Evolutionary conservation across 2,113 vertebrate genomes (phyloP).

Genomic region (Salvelinus namaycush): DNA sequence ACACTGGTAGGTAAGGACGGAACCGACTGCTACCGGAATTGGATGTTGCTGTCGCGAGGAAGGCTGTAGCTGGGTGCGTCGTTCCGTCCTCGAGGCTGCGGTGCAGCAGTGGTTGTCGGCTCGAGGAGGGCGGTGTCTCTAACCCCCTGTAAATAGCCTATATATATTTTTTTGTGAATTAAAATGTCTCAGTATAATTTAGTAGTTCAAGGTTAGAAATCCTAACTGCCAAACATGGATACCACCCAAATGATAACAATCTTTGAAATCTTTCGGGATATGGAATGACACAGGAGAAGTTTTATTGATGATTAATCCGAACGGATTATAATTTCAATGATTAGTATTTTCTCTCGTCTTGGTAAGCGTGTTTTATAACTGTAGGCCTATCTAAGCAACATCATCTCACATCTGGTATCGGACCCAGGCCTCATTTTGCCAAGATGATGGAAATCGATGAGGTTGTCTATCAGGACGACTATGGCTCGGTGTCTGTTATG

Average conservation of each 20-base stretch:
- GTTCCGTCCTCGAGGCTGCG: constrained; percentile 16
- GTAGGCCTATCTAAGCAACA: constrained; percentile 16
- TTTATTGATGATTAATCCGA: not conserved
- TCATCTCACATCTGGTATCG: constrained; percentile 34
- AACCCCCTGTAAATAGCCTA: constrained; percentile 21
- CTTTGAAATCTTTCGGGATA: not conserved
- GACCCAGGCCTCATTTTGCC: constrained; percentile 38
- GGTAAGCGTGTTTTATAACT: not conserved
- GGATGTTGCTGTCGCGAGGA: constrained; percentile 33
- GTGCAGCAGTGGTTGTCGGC: constrained; percentile 26
- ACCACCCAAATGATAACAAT: not conserved
- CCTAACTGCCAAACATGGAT: not conserved
- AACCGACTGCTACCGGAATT: constrained; percentile 36
- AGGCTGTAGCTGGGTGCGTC: constrained; percentile 45
- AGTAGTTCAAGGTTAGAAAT: constrained; percentile 49
- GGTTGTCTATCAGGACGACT: constrained; percentile 96
- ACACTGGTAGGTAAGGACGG: constrained; percentile 45
- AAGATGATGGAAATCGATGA: constrained; percentile 96
- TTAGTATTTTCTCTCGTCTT: not conserved
- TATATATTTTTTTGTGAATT: not conserved
- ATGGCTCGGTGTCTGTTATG: constrained; percentile 94
- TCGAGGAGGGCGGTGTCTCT: constrained; percentile 25
- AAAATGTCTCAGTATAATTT: not conserved
- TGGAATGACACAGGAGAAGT: not conserved
- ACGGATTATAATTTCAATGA: not conserved